Evolutionary conservation across 2,888 invertebrate genomes (phyloP), one percentile per base, ranked within the genome.

Genomic region (Caenorhabditis panamensis): DNA sequence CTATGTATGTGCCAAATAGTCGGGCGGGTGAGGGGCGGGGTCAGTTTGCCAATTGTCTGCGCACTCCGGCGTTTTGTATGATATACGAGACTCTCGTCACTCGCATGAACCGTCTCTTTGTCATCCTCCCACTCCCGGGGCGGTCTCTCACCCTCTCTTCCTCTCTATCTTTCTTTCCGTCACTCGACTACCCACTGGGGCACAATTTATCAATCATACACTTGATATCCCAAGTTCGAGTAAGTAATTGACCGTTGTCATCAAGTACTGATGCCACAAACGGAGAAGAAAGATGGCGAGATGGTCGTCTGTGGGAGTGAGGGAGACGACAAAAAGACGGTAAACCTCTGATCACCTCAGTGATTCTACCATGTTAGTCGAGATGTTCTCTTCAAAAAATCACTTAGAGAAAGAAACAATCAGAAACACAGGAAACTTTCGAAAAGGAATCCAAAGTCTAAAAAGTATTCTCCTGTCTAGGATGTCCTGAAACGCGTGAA

Each of bases 1-100:
- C 64, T 78, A 71, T 78, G 69, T 69, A 69, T 73, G 79, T 79
- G 79, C 79, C 79, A 79, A 79, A 79, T 79, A 79, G 79, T 79
- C 79, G 79, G 47, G 62, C 51, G 62, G 63, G 67, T 47, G 63
- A 18, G 36, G 67, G 79, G 79, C 79, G 73, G 67, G 63, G 79
- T 73, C 53, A 75, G 75, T 75, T 77, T 69, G 68, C 69, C 77
- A 69, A 77, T 64, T 63, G 71, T 78, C 78, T 78, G 78, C 78
- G 71, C 68, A 59, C 69, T 77, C 75, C 75, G 53, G 47, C 47
- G 75, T 66, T 75, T 75, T 75, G 75, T 75, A 75, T 75, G 75
- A 67, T 75, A 59, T 66, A 75, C 59, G 54, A 75, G 66, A 66
- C 53, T 54, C 75, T 66, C 75, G 66, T 66, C 66, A 66, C 73